Evolutionary conservation across 2,797 vertebrate genomes (phyloP).

Genomic region (Hafferia zeledoni): DNA sequence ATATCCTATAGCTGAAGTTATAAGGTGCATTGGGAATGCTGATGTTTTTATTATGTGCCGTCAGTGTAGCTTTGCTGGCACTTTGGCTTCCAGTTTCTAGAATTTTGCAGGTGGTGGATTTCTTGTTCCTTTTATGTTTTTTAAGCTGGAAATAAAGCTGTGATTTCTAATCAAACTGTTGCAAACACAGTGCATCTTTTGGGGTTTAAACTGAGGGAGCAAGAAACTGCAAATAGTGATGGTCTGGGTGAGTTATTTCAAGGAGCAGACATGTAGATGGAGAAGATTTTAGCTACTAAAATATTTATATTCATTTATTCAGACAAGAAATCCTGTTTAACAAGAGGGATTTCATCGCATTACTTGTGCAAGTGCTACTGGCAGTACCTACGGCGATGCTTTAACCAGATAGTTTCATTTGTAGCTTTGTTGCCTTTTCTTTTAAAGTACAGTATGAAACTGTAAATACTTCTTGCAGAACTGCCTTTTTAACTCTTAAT

Average conservation of each 20-base stretch:
- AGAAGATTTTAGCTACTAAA: not conserved
- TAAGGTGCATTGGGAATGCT: constrained; percentile 39
- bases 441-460: constrained; percentile 54
- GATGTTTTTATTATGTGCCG: not conserved
- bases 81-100: constrained; percentile 16
- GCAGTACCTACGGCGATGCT: constrained; percentile 30
- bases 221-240: not conserved
- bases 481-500: constrained; percentile 65
- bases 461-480: constrained; percentile 61
- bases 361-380: constrained; percentile 31
- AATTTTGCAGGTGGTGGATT: constrained; percentile 4
- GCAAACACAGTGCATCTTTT: not conserved
- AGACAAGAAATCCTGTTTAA: not conserved
- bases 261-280: not conserved
- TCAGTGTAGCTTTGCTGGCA: constrained; percentile 37
- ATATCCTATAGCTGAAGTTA: not conserved
- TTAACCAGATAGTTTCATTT: constrained; percentile 26
- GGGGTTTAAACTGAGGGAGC: not conserved
- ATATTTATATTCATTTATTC: not conserved
- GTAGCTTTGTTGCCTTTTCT: constrained; percentile 45
- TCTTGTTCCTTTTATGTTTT: not conserved
- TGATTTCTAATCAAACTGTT: not conserved
- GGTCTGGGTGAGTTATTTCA: not conserved
- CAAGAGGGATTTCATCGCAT: constrained; percentile 9
- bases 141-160: constrained; percentile 34